Evolutionary conservation across 2,113 vertebrate species (phyloP).

Genomic region (Mus pahari): DNA sequence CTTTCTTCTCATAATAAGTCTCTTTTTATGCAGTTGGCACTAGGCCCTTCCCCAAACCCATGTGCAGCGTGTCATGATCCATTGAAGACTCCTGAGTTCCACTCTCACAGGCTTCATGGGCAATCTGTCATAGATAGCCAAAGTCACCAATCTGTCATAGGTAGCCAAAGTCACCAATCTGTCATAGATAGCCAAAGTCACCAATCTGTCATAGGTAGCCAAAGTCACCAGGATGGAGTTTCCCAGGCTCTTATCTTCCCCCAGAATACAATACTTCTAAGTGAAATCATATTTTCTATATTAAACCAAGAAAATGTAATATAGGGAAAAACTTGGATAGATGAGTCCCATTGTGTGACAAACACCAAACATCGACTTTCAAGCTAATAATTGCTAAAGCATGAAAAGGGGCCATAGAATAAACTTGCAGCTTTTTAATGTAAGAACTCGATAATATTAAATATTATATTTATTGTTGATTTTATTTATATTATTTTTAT

Average conservation of each 20-base stretch:
- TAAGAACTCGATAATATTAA: not conserved
- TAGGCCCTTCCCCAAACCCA: rapidly evolving
- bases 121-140: not conserved
- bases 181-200: no score
- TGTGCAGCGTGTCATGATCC: not conserved
- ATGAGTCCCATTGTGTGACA: not conserved
- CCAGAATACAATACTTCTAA: not conserved
- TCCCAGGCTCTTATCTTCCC: not conserved
- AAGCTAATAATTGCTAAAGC: not conserved
- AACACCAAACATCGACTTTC: not conserved
- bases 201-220: not conserved
- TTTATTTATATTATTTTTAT: no score
- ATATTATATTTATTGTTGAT: no score
- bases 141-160: no score
- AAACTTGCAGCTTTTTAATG: not conserved
- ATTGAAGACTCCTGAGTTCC: not conserved
- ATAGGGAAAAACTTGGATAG: not conserved
- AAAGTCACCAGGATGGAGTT: not conserved
- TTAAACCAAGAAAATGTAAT: slow-evolving; percentile 36
- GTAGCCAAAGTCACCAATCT: no score
- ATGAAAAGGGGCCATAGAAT: not conserved
- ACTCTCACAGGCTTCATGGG: not conserved
- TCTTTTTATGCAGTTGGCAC: not conserved
- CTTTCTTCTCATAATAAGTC: not conserved
- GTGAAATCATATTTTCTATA: slow-evolving; percentile 2